Conservation (phyloP, 2,797 vertebrate genomes). For the Hippocampus kuda region DNA sequence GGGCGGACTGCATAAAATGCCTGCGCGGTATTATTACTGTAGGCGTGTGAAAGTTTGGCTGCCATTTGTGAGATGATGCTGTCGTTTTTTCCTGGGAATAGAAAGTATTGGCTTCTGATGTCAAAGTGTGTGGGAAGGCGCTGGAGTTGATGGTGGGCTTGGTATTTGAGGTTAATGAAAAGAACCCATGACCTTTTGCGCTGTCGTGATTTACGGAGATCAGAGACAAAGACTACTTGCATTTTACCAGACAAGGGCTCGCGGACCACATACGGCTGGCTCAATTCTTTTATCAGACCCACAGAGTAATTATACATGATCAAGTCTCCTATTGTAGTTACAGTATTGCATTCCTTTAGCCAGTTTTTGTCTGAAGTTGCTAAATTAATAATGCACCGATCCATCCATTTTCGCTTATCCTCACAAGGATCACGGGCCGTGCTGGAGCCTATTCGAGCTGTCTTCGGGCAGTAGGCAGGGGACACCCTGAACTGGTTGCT, state of each 20-base stretch:
- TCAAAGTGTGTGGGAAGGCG: constrained; percentile 8
- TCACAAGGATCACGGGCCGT: too few species aligned
- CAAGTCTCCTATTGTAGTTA: background rate
- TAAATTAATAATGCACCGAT: too few species aligned
- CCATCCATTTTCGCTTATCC: too few species aligned
- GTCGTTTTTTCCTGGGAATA: constrained; percentile 3
- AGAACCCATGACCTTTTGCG: background rate
- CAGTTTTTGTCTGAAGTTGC: background rate
- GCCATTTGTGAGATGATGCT: background rate
- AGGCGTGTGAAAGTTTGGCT: constrained; percentile 2
- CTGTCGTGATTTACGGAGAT: background rate
- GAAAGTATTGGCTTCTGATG: constrained; percentile 1
- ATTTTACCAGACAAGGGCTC: background rate
- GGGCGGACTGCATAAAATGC: background rate
- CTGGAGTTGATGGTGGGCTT: background rate
- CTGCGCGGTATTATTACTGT: background rate
- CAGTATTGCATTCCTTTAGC: background rate
- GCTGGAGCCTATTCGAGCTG: too few species aligned
- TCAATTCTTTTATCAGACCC: too few species aligned
- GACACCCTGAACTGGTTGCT: too few species aligned
- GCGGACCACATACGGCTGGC: too few species aligned
- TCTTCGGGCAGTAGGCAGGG: too few species aligned
- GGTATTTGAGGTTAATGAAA: constrained; percentile 1
- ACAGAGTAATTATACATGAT: background rate
- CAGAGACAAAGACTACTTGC: background rate